Base-by-base conservation (phyloP, 2,113 vertebrate genomes). In the Beaufortia kweichowensis region DNA sequence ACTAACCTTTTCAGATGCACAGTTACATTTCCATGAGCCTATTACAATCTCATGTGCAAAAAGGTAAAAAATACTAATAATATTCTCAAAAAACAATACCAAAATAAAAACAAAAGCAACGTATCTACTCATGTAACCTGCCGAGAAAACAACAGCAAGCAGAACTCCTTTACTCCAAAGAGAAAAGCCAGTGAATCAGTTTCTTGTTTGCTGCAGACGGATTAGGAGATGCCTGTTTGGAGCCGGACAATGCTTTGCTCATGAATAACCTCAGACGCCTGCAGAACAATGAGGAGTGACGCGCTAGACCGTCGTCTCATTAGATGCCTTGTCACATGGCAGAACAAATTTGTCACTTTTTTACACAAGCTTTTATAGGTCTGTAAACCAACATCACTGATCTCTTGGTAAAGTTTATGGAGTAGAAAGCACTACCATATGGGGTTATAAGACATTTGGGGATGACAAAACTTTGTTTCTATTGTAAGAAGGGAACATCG, bases 181-280 rank as follows among this genome's bases (percentile, higher is more conserved):
- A 46, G 39, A 66, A 35, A 80, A 67, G 28, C 61, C 28, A 55
- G 60, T 64, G 33, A 71, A 71, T 48, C 46, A 67, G 72, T 41
- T 55, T 70, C 35, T 75, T 41, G 48, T 82, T 63, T 72, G 77
- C 72, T 55, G 64, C 77, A 79, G 81, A 81, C 72, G 23, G 66
- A 84, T 78, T 80, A 81, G 61, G 78, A 78, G 71, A 79, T 57
- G 78, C 78, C 78, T 80, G 76, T 80, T 82, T 71, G 67, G 83
- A 79, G 79, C 76, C 35, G 77, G 78, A 84, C 79, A 79, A 79
- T 64, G 73, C 73, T 55, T 71, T 19, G 39, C 61, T 74, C 68
- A 65, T 81, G 48, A 76, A 70, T 79, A 75, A 77, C 46, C 60
- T 46, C 74, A 26, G 77, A 83, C 57, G 77, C 81, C 70, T 63